A percentile compares a stretch with the other conserved stretches of the same genome.
Evolutionary conservation across 2,888 invertebrate species (phyloP).

Genomic region (Oligia latruncula): DNA sequence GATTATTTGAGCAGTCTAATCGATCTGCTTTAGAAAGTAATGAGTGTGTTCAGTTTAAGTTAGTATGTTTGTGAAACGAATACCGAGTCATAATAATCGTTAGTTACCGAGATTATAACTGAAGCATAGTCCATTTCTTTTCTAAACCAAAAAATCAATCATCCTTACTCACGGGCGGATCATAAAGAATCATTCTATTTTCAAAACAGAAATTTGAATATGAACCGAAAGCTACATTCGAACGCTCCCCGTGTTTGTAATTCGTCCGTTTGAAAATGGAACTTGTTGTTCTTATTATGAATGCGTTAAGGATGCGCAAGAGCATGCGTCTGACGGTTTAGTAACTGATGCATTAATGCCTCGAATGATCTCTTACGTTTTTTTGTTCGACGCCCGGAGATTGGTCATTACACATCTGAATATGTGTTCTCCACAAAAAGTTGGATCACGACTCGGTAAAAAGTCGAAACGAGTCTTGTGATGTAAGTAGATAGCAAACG

Average conservation of each 20-base stretch:
- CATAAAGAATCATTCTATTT: constrained; percentile 78
- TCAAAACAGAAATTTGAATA: constrained; percentile 86
- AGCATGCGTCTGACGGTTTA: constrained; percentile 89
- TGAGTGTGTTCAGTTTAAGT: constrained; percentile 48
- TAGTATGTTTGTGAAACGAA: constrained; percentile 50
- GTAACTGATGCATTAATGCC: constrained; percentile 90
- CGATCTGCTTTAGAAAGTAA: constrained; percentile 60
- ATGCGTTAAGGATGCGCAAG: constrained; percentile 88
- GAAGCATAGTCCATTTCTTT: constrained; percentile 58
- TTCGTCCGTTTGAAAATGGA: constrained; percentile 85
- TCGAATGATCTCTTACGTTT: constrained; percentile 84
- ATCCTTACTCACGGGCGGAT: constrained; percentile 65
- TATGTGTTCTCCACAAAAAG: constrained; percentile 87
- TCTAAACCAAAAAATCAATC: constrained; percentile 67
- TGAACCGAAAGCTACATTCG: constrained; percentile 78
- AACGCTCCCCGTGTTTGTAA: constrained; percentile 85
- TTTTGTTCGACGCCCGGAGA: constrained; percentile 87
- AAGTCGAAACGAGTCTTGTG: constrained; percentile 83
- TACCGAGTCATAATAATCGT: constrained; percentile 52
- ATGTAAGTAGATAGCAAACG: constrained; percentile 87
- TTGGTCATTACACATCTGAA: constrained; percentile 90
- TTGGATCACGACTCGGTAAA: constrained; percentile 87
- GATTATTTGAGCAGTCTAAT: constrained; percentile 58
- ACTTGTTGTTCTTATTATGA: constrained; percentile 88
- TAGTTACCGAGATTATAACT: constrained; percentile 50